Percentiles rank a stretch among this genome's conserved stretches.
Conservation (phyloP, 1,140 invertebrate genomes). For the Augochlora pura region DNA sequence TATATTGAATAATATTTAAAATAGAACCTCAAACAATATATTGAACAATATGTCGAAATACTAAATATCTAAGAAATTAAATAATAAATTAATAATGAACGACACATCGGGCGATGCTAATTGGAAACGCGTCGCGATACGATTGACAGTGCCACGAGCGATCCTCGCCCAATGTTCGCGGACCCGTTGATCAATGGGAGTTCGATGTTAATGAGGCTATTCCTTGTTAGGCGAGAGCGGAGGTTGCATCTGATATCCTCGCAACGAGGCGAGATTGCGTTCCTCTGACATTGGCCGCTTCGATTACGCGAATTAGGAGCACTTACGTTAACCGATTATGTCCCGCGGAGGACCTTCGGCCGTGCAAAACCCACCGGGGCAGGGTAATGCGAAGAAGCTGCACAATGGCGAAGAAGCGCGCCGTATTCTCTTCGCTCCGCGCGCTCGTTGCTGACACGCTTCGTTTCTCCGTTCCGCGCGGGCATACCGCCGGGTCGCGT, state of each 20-base stretch:
- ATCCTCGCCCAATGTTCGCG: not conserved
- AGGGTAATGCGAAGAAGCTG: conserved; percentile 5
- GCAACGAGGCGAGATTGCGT: conserved; percentile 4
- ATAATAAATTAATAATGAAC: too few relatives aligned
- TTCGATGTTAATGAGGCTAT: conserved; percentile 9
- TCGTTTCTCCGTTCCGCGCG: too few relatives aligned
- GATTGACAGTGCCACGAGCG: too few relatives aligned
- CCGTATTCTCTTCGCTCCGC: not conserved
- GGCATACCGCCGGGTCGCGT: too few relatives aligned
- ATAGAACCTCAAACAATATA: too few relatives aligned
- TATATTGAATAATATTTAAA: too few relatives aligned
- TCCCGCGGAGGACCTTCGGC: not conserved
- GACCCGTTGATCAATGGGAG: not conserved
- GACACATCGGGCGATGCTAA: too few relatives aligned
- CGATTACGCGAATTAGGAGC: conserved; percentile 20
- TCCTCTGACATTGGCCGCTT: conserved; percentile 16
- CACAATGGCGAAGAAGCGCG: not conserved
- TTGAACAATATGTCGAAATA: too few relatives aligned
- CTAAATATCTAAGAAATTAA: too few relatives aligned
- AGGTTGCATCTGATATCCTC: conserved; percentile 15
- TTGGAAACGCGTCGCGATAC: too few relatives aligned
- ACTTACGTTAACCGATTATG: conserved; percentile 18
- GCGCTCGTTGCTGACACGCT: too few relatives aligned
- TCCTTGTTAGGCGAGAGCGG: conserved; percentile 2
- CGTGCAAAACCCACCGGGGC: conserved; percentile 1